Base-by-base conservation (phyloP, 2,113 vertebrate species). In the Rhizomys pruinosus region DNA sequence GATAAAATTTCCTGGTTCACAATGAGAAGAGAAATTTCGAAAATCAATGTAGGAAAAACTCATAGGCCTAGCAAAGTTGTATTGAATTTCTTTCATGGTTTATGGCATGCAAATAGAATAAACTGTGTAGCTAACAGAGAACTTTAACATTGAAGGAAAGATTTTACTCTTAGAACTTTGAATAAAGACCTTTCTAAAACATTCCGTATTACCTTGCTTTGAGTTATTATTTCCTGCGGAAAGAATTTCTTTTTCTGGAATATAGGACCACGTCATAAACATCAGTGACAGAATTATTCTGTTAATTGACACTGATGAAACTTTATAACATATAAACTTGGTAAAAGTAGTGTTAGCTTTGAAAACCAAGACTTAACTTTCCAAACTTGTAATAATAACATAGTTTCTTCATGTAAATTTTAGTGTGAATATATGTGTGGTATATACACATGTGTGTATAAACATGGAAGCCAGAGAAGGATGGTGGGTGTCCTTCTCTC, bases 281-380 rank as follows among this genome's bases (percentile, higher is more conserved):
- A 57, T 57, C 12, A 87, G 5, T 76, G 92, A 52, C 52, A 79
- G 47, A 96, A 74, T 73, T 80, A 86, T 69, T 86, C 12, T 92
- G 25, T 68, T 91, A 91, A 64, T 27, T 73, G 5, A 16, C 27
- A 34, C 25, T 59, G 34, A 78, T 95, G 4, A 2, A 77, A 69
- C n/a, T 52, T 86, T 87, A 59, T 90, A 55, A 93, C 55, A 84
- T 29, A 73, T 61, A 77, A 68, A 25, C 32, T 85, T 86, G 10
- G 3, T 82, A 64, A 71, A 52, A 64, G 11, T 74, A 32, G 20
- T 84, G 5, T 52, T 72, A 61, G 12, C 17, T 84, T 82, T 74
- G 16, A 78, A 86, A 84, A 42, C n/a, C 47, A 63, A 84, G 27
- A 47, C 10, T 52, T 44, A 27, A 73, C 11, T 61, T 85, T 71